Evolutionary conservation across 2,113 vertebrate species (phyloP).

Genomic region (Lamprotornis superbus): DNA sequence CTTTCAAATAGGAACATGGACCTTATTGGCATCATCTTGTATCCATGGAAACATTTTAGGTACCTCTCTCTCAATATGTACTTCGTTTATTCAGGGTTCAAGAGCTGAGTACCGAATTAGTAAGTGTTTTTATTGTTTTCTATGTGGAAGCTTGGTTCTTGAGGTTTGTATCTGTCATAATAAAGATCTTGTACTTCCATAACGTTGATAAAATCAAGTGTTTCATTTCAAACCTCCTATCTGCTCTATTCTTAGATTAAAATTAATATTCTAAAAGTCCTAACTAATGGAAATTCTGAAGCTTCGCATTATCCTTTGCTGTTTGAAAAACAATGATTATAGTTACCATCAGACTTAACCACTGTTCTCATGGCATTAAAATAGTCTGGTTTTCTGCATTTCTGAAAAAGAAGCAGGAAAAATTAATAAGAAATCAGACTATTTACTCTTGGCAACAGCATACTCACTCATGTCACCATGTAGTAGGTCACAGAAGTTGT

Average conservation of each 20-base stretch:
- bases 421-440: not conserved
- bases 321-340: not conserved
- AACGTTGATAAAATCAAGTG: conserved; percentile 61
- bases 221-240: conserved; percentile 51
- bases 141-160: conserved; percentile 72
- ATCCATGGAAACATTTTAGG: conserved; percentile 90
- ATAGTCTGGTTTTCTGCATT: not conserved
- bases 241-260: conserved; percentile 48
- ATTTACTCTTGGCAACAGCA: not conserved
- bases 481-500: not conserved
- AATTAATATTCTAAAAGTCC: conserved; percentile 50
- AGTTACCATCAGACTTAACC: not conserved
- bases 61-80: conserved; percentile 79
- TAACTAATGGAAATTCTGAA: conserved; percentile 56
- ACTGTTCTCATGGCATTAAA: not conserved
- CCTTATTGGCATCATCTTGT: conserved; percentile 85
- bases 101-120: conserved; percentile 78
- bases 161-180: conserved; percentile 59
- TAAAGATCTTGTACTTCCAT: conserved; percentile 67
- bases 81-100: conserved; percentile 78
- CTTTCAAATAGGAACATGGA: conserved; percentile 80
- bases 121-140: conserved; percentile 81
- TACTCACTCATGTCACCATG: not conserved
- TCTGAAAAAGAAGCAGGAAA: not conserved
- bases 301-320: conserved; percentile 24